Base-by-base conservation (phyloP, 1,140 invertebrate species). In the Leptinotarsa defecta region DNA sequence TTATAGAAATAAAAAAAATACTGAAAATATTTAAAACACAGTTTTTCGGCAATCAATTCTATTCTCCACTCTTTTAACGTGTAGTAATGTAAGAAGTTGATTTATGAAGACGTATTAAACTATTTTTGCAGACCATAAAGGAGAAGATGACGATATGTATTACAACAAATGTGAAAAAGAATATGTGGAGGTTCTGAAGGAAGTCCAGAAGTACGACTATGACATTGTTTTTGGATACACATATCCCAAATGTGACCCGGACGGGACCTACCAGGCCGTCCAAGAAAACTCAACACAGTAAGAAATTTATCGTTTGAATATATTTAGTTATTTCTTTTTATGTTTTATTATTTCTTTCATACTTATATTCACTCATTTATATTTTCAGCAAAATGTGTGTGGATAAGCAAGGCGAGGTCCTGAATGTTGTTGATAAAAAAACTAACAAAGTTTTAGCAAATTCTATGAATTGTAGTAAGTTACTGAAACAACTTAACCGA, bases 381-480 rank as follows among this genome's bases (percentile, higher is more conserved):
- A 71, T 48, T 87, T 87, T 76, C 76, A 90, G 87, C 52, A 88
- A 86, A 86, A 86, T 87, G 73, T 91, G 89, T 77, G 85, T 87
- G 2, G 84, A 89, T 82, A 86, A 88, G 52, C 78, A 85, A n/a
- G 87, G 87, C 8, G 80, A 81, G 13, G 80, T 82, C 75, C 86
- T 91, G 72, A 85, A 34, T 6, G 48, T 34, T 15, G 85, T 85
- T 0, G 13, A 74, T 22, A 82, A 81, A 19, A 76, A 17, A 68
- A 20, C 27, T 20, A 61, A 83, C 57, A 81, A 83, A 0, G 73
- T 76, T 0, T 82, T 86, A 49, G 85, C 83, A 11, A 73, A 84
- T 19, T 80, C 74, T 4, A 91, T 90, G 87, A 82, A 90, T 83
- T 91, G 90, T 80, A 89, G 90, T 90, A 84, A 88, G 89, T 87